phyloP scores from a whole-genome alignment of 2,888 invertebrate species.

The Venustoraphidia nigricollis region DNA sequence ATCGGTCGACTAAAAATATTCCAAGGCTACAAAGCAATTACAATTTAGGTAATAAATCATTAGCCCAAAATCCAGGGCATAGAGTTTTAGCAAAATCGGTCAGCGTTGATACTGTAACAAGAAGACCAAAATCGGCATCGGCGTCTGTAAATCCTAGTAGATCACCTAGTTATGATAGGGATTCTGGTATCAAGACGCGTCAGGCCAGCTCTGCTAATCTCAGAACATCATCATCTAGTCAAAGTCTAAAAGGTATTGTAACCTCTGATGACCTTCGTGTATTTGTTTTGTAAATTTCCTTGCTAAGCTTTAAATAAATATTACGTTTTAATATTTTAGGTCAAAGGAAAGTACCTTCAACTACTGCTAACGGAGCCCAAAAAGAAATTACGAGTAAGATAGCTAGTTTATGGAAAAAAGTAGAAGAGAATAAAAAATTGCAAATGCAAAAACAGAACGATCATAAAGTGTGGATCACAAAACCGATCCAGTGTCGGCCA shows the following conservation, averaged over 20 bases:
- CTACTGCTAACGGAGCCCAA: slow-evolving; percentile 8
- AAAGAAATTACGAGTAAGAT: slow-evolving; percentile 66
- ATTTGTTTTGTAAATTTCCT: too few species aligned
- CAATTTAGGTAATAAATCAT: too few species aligned
- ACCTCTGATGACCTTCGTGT: too few species aligned
- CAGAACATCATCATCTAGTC: slow-evolving; percentile 36
- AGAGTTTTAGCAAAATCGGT: slow-evolving; percentile 3
- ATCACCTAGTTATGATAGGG: slow-evolving; percentile 27
- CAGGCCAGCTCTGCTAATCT: slow-evolving; percentile 22
- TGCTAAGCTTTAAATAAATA: too few species aligned
- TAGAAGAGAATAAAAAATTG: slow-evolving; percentile 49
- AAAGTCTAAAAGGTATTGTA: slow-evolving; percentile 33
- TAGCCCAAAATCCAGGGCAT: background rate
- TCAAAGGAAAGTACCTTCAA: slow-evolving; percentile 3
- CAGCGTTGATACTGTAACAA: background rate
- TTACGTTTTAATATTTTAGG: too few species aligned
- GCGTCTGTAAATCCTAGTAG: slow-evolving; percentile 10
- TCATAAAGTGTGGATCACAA: slow-evolving; percentile 42
- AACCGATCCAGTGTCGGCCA: slow-evolving; percentile 1
- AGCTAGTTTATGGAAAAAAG: slow-evolving; percentile 65
- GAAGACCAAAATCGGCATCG: background rate
- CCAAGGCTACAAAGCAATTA: slow-evolving; percentile 18
- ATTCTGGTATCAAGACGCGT: slow-evolving; percentile 12
- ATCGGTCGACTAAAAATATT: slow-evolving; percentile 27
- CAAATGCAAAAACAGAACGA: slow-evolving; percentile 37